Base-by-base conservation (phyloP, 2,113 vertebrate genomes). In the Apistogramma diplotaenia region DNA sequence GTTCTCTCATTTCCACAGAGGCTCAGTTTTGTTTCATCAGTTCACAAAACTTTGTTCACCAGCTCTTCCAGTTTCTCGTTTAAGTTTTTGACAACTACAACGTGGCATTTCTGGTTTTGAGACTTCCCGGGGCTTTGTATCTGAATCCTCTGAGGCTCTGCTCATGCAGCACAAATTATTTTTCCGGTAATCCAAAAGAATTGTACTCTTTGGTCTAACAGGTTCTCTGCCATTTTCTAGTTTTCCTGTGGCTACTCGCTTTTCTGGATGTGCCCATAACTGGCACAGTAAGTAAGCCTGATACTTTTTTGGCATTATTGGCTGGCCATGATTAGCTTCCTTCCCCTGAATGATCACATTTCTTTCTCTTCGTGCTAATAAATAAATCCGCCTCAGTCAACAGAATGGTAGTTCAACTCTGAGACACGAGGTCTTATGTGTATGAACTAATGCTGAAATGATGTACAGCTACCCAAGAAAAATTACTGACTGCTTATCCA, bases 351-450 rank as follows among this genome's bases (percentile, higher is more conserved):
- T 49, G 9, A 49, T 46, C 62, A 19, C 62, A 16, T 29, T 46
- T 67, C 12, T 0, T 0, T 2, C 23, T 25, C 2, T 9, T 49
- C 19, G 29, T 19, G 49, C 16, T 27, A 49, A 67, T 27, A 51
- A 25, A 25, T 65, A 65, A 13, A 65, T 18, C 61, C 21, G 18
- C 35, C 37, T 65, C 37, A 65, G n/a, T n/a, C n/a, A 43, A 40
- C 56, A 18, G 19, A 57, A 49, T 13, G 0, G 12, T 21, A 18
- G 11, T 43, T 40, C 9, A 19, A 35, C 37, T 49, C 74, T 67
- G 61, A 27, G 40, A 27, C 62, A 46, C 25, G 15, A 49, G 6
- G 15, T 49, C 6, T 18, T 49, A 15, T 46, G 13, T 6, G 6
- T 5, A 49, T 2, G 16, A 49, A 49, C 16, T 49, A 49, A 49